Evolutionary conservation across 2,797 vertebrate genomes (phyloP), one percentile per base, ranked within the genome.

Genomic region (Manis crassicaudata): DNA sequence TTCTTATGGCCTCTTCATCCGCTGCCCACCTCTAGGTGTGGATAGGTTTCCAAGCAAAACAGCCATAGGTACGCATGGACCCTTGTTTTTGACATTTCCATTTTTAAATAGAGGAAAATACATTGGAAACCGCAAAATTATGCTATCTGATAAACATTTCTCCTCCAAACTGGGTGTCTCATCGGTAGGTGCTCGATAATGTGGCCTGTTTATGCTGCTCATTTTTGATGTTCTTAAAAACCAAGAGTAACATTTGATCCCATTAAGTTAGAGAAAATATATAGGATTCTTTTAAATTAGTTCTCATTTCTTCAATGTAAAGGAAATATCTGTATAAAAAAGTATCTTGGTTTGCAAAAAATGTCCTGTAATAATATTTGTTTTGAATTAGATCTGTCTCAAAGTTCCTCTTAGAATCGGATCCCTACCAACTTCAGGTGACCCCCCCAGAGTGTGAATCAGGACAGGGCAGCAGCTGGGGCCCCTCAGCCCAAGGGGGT

Each of bases 91-190:
- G 17, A 82, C n/a, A 23, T 92, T 77, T 86, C 56, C 27, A 29
- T 43, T 86, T 92, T 75, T 82, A 88, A 67, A 72, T 46, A 67
- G 77, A 72, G 13, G 21, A 79, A 96, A 84, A 75, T 10, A 35
- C 0, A 35, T 20, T n/a, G 37, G 27, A 73, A 77, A 68, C 2
- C 4, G 3, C 23, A 50, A 1, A 37, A 68, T 46, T 72, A 50
- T 11, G 0, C 67, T 18, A 76, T 75, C 29, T 77, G 23, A 50
- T 52, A 60, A 90, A 72, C 29, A 88, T 52, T 46, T 68, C 89
- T 67, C 54, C 54, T 54, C 25, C 11, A 54, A 70, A 82, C 20
- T 5, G 16, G 3, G 65, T 92, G 4, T 32, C 13, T 88, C 60
- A 80, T 65, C 52, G 3, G 40, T 56, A 79, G 25, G 27, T 62